Conservation (phyloP, 2,797 vertebrate genomes). For the Pteronotus mesoamericanus region DNA sequence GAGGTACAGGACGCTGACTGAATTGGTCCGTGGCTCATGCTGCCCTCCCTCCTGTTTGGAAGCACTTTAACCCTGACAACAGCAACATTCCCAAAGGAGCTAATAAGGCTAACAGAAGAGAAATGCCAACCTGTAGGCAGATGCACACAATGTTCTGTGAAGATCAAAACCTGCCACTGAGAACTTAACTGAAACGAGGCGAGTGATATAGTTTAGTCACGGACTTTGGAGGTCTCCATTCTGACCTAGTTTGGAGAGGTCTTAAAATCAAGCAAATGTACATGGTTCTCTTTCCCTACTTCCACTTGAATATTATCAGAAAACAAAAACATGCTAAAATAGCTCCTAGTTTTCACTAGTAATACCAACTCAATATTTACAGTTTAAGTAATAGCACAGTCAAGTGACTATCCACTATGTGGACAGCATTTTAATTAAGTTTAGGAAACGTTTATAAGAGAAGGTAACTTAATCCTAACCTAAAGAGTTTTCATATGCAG, state of each 20-base stretch:
- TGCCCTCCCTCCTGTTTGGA: neutral
- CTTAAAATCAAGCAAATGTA: neutral
- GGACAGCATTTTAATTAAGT: neutral
- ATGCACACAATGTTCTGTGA: neutral
- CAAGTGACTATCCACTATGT: neutral
- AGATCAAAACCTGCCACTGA: neutral
- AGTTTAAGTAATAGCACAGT: neutral
- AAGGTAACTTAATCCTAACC: neutral
- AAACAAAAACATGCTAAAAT: constrained; percentile 3
- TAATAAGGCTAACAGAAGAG: neutral
- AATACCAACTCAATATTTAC: neutral
- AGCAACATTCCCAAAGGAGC: neutral
- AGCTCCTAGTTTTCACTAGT: neutral
- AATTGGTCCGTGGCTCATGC: neutral
- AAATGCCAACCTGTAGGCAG: neutral
- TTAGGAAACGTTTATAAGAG: neutral
- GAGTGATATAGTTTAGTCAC: neutral
- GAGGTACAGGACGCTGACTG: neutral
- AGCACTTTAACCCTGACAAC: neutral
- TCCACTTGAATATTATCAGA: neutral
- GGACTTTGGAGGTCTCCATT: neutral
- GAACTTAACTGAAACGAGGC: neutral
- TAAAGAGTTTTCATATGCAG: neutral
- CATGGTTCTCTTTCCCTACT: neutral
- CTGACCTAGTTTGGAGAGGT: neutral